phyloP scores from a whole-genome alignment of 2,888 invertebrate species.

The Ectobius pallidus region DNA sequence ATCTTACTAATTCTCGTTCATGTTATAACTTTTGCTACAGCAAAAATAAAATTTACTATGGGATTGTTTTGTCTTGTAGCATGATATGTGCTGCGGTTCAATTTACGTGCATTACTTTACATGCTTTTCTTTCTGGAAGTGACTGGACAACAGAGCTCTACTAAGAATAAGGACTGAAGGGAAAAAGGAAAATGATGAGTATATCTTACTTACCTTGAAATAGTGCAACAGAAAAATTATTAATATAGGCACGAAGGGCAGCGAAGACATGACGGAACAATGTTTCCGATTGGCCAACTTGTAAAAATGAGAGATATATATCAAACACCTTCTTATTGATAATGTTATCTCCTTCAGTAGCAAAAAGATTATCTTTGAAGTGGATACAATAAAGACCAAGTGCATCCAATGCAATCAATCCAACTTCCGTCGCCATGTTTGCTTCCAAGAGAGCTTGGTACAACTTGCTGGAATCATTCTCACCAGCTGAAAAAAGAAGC shows the following conservation, averaged over 20 bases:
- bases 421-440: slow-evolving; percentile 87
- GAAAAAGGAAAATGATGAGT: too few species aligned
- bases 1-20: too few species aligned
- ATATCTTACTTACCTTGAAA: slow-evolving; percentile 75
- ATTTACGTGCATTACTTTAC: too few species aligned
- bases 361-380: slow-evolving; percentile 64
- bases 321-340: slow-evolving; percentile 83
- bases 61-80: too few species aligned
- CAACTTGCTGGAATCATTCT: slow-evolving; percentile 63
- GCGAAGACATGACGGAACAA: slow-evolving; percentile 92
- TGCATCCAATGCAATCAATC: slow-evolving; percentile 85
- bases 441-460: slow-evolving; percentile 75
- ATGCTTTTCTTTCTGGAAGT: too few species aligned
- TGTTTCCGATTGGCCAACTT: slow-evolving; percentile 88
- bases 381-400: slow-evolving; percentile 84
- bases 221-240: slow-evolving; percentile 81
- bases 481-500: slow-evolving; percentile 45
- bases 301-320: slow-evolving; percentile 85
- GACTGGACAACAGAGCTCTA: too few species aligned
- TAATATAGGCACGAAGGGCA: slow-evolving; percentile 88
- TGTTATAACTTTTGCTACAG: too few species aligned
- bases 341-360: slow-evolving; percentile 70
- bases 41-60: too few species aligned
- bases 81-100: too few species aligned
- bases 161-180: too few species aligned